Evolutionary conservation across 2,888 invertebrate genomes (phyloP), one percentile per base, ranked within the genome.

Genomic region (Listrodromus nycthemerus): DNA sequence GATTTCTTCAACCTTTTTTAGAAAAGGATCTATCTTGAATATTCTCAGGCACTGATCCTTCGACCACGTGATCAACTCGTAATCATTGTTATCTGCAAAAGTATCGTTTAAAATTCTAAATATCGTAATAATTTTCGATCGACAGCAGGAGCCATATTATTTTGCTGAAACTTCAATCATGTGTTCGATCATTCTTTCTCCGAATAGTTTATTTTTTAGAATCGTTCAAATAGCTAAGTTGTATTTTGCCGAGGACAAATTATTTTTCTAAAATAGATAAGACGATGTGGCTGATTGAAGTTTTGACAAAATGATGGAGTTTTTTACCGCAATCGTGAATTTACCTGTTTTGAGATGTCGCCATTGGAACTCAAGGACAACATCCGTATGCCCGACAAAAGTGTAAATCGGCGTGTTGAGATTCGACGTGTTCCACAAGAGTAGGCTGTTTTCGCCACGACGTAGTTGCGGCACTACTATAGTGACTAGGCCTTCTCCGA

Each of bases 291-390:
- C 5, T 10, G 6, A 37, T 37, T 37, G 37, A 37, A 37, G 37
- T 37, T 37, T 10, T 10, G 37, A 10, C 10, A 1, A 10, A 37
- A 37, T 37, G 2, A 37, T 37, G 37, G 1, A 10, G 10, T 10
- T 5, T 0, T 10, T 7, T 19, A 52, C 6, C 16, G 41, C 3
- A 45, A 16, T 16, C 41, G 16, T 24, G n/a, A 76, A 16, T 88
- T 30, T 90, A 83, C 94, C 94, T 50, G 91, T 90, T 87, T 94
- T 94, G 90, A 96, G 96, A 85, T 97, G 96, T 74, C 98, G 95
- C 98, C 98, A 99, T 86, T 98, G 98, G 95, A 99, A 99, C 90
- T 99, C 98, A 81, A 98, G 95, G 6, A 99, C 98, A 63, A 98
- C 98, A 94, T 99, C 98, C 7, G 97, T 97, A 91, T 99, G 98